These are phyloP conservation scores for Liodrosophila aerea DNA, from an alignment of 2,888 invertebrate genomes.

Conservation along the genomic window DNA sequence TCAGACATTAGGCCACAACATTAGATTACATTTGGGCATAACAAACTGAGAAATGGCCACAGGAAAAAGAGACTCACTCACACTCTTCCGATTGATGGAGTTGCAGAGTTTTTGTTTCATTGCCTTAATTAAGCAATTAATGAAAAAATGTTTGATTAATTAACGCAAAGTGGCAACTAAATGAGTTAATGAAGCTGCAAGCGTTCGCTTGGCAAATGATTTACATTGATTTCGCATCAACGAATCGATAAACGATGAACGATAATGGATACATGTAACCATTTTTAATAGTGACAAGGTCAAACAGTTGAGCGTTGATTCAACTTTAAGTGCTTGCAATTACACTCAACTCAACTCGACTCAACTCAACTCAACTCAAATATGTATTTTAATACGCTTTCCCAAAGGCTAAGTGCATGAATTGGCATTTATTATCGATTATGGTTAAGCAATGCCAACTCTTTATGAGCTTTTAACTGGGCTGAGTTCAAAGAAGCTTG, in stretches of 20 bases:
- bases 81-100: too few species aligned
- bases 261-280: background rate
- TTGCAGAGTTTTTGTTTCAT: conserved; percentile 15
- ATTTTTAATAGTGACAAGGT: conserved; percentile 47
- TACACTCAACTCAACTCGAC: too few species aligned
- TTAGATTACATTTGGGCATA: background rate
- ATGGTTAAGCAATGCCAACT: too few species aligned
- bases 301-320: conserved; percentile 12
- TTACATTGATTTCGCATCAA: conserved; percentile 50
- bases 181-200: conserved; percentile 50
- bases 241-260: conserved; percentile 1
- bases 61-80: too few species aligned
- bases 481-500: too few species aligned
- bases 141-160: conserved; percentile 63
- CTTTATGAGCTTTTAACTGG: too few species aligned
- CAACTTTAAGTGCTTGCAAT: too few species aligned
- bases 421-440: too few species aligned
- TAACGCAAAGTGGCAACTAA: conserved; percentile 35
- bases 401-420: too few species aligned
- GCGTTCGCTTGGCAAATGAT: conserved; percentile 31
- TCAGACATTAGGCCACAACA: conserved; percentile 37
- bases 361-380: too few species aligned
- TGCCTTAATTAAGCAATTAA: conserved; percentile 64
- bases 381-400: too few species aligned
- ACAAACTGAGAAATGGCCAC: conserved; percentile 5